Evolutionary conservation across 2,113 vertebrate species (phyloP).

Genomic region (human): GRCh38 chr6:87711501-87712000

Average conservation of each 20-base stretch:
- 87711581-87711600: not conserved
- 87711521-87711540: not conserved
- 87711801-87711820: not conserved
- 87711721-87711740: not conserved
- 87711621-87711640: not conserved
- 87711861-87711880: not conserved
- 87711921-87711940: too few species aligned
- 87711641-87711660: not conserved
- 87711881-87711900: not conserved
- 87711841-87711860: not conserved
- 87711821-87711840: not conserved
- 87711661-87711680: not conserved
- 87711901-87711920: not conserved
- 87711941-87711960: not conserved
- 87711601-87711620: not conserved
- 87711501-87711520: not conserved
- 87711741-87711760: not conserved
- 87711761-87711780: not conserved
- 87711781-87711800: not conserved
- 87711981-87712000: slow-evolving; percentile 13
- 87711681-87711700: not conserved
- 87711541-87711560: not conserved
- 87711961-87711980: not conserved
- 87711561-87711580: not conserved
- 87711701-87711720: not conserved